Evolutionary conservation across 2,888 invertebrate species (phyloP).

Genomic region (Spisula solida): DNA sequence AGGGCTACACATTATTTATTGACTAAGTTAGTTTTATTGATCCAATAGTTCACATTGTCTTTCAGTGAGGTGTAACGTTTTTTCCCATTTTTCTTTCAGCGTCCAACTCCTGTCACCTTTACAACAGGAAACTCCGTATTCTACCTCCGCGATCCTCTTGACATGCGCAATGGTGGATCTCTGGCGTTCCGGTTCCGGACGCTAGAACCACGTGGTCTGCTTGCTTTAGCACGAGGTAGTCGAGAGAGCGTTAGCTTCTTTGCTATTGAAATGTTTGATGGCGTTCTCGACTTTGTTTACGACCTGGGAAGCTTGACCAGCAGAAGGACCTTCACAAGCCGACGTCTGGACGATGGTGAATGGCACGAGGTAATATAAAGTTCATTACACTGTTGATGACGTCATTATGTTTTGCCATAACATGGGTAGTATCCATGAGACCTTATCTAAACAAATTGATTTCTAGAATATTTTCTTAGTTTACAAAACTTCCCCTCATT

Average conservation of each 20-base stretch:
- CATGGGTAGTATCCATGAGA: too few species aligned
- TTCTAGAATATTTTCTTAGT: too few species aligned
- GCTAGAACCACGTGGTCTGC: constrained; percentile 80
- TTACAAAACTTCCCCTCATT: too few species aligned
- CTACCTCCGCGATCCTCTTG: constrained; percentile 51
- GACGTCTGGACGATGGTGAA: constrained; percentile 81
- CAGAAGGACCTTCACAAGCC: constrained; percentile 76
- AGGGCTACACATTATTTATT: too few species aligned
- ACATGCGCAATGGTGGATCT: constrained; percentile 71
- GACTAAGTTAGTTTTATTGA: too few species aligned
- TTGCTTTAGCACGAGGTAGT: constrained; percentile 77
- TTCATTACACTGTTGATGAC: too few species aligned
- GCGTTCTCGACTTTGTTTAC: constrained; percentile 83
- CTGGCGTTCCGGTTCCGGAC: constrained; percentile 84
- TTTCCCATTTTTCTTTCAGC: neutral
- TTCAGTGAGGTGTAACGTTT: too few species aligned
- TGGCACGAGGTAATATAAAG: constrained; percentile 78
- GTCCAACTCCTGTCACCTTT: constrained; percentile 35
- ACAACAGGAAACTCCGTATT: constrained; percentile 55
- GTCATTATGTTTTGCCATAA: too few species aligned
- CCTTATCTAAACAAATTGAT: too few species aligned
- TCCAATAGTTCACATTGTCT: too few species aligned
- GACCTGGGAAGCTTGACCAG: constrained; percentile 79
- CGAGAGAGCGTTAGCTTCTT: constrained; percentile 73
- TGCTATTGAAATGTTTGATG: constrained; percentile 85